A percentile compares a stretch with the other conserved stretches of the same genome.
phyloP scores from a whole-genome alignment of 2,888 invertebrate genomes.

The Petrolisthes cinctipes region DNA sequence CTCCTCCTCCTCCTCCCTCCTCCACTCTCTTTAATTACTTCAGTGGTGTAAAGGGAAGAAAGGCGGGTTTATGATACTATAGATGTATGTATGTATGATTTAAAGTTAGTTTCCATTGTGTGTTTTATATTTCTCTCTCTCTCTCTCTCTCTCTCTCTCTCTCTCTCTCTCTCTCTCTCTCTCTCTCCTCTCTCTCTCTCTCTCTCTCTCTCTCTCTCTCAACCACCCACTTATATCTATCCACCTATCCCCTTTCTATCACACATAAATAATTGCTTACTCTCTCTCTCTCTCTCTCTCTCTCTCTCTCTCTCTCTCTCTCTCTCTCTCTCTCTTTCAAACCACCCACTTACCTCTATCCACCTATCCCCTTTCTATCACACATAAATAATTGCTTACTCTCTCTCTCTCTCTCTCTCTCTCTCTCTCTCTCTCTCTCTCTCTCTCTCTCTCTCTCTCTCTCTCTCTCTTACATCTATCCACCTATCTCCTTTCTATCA shows the following conservation, averaged over 20 bases:
- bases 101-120: too few species aligned
- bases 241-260: neutral
- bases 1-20: neutral
- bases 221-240: neutral
- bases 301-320: neutral
- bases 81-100: too few species aligned
- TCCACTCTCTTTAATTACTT: neutral
- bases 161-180: neutral
- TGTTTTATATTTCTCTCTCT: neutral
- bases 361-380: neutral
- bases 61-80: too few species aligned
- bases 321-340: neutral
- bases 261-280: too few species aligned
- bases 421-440: constrained; percentile 18
- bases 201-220: neutral
- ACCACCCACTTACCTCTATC: neutral
- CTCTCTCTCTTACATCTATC: neutral
- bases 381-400: too few species aligned
- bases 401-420: neutral
- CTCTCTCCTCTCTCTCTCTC: neutral
- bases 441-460: constrained; percentile 11
- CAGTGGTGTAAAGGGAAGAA: neutral
- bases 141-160: neutral
- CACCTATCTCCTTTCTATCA: neutral
- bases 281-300: neutral